phyloP scores from a whole-genome alignment of 2,113 vertebrate species.

The Siniperca chuatsi region DNA sequence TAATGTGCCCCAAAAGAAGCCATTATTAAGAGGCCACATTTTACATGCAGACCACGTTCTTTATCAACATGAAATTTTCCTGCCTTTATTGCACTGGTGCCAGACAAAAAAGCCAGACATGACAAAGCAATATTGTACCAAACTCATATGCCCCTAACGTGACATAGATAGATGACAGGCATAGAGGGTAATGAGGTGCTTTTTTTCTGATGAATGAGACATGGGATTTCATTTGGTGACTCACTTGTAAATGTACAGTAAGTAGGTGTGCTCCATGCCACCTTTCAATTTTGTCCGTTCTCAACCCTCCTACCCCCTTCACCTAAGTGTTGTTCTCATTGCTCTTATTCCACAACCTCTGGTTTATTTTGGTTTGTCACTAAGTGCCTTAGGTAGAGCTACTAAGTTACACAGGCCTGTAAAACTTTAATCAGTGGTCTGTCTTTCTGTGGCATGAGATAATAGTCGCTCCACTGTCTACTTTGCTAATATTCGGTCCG shows the following conservation, averaged over 20 bases:
- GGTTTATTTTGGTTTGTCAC: slow-evolving; percentile 36
- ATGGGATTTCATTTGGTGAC: slow-evolving; percentile 63
- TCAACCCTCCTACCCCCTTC: slow-evolving; percentile 12
- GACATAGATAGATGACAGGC: slow-evolving; percentile 59
- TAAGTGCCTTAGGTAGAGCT: slow-evolving; percentile 18
- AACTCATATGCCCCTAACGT: slow-evolving; percentile 39
- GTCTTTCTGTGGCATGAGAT: slow-evolving; percentile 44
- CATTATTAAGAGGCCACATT: slow-evolving; percentile 39
- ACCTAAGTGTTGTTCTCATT: slow-evolving; percentile 38
- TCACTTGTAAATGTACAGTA: slow-evolving; percentile 49
- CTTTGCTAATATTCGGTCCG: slow-evolving; percentile 4
- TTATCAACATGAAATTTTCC: slow-evolving; percentile 42
- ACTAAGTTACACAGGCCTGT: slow-evolving; percentile 34
- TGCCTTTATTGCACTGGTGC: slow-evolving; percentile 31
- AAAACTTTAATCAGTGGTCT: slow-evolving; percentile 56
- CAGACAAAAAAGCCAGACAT: slow-evolving; percentile 51
- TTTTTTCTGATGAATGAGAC: slow-evolving; percentile 66
- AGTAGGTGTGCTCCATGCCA: slow-evolving; percentile 45
- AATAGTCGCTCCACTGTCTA: slow-evolving; percentile 2
- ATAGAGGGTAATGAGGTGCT: slow-evolving; percentile 48
- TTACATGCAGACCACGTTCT: slow-evolving; percentile 30
- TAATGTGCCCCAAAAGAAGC: slow-evolving; percentile 50
- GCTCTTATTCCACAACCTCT: slow-evolving; percentile 4
- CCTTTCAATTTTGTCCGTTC: slow-evolving; percentile 43
- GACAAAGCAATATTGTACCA: slow-evolving; percentile 54